Evolutionary conservation across 2,113 vertebrate species (phyloP).

Genomic region (Melanerpes formicivorus): DNA sequence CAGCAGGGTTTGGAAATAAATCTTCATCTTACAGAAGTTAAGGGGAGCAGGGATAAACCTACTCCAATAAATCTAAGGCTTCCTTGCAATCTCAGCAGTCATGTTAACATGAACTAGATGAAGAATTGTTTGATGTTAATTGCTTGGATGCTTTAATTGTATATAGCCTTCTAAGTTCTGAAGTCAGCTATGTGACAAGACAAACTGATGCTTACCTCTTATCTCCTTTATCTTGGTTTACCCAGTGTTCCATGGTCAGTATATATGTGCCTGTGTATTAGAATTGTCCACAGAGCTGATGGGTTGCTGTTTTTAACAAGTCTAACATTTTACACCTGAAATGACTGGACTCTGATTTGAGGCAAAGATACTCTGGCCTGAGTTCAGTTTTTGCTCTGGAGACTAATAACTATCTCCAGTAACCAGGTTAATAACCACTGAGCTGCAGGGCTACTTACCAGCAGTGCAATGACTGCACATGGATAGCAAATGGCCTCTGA

Average conservation of each 20-base stretch:
- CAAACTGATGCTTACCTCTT: background rate
- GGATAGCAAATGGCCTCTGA: background rate
- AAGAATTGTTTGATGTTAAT: background rate
- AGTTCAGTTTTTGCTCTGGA: background rate
- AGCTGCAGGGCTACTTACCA: background rate
- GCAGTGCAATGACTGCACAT: background rate
- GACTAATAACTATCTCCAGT: background rate
- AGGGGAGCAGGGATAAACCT: background rate
- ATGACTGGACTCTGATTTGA: background rate
- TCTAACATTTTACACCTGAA: background rate
- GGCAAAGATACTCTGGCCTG: background rate
- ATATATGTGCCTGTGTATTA: background rate
- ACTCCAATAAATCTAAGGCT: background rate
- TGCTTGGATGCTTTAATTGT: slow-evolving; percentile 20
- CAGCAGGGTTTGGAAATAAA: background rate
- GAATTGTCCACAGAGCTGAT: background rate
- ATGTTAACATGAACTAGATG: background rate
- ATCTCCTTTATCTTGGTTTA: background rate
- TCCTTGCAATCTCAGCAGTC: background rate
- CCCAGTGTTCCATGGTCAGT: background rate
- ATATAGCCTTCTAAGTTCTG: background rate
- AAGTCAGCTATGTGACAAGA: background rate
- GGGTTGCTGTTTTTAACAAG: background rate
- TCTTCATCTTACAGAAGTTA: background rate
- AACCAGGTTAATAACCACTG: background rate